Percentiles rank a stretch among this genome's conserved stretches.
These are phyloP conservation scores for Amblyornis subalaris DNA, from an alignment of 2,113 vertebrate species.

Conservation along the genomic window DNA sequence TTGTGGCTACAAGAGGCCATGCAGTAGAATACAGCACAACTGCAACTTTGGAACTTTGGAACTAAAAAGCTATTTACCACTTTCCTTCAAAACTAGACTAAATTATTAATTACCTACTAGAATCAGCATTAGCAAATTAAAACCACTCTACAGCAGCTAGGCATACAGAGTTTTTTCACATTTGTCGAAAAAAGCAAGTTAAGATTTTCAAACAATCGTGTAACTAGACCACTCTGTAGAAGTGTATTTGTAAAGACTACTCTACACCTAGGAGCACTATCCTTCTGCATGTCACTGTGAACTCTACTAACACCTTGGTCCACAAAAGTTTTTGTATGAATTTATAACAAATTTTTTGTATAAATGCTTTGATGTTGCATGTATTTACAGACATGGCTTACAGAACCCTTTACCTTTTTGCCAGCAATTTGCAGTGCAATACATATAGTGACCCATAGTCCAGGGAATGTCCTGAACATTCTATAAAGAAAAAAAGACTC, in stretches of 20 bases:
- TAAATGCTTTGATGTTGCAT: background rate
- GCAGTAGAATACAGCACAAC: background rate
- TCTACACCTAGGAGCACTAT: background rate
- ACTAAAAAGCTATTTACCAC: background rate
- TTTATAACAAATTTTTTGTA: background rate
- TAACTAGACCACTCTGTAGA: background rate
- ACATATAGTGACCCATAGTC: background rate
- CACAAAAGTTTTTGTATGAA: background rate
- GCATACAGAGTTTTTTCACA: background rate
- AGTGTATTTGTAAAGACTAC: background rate
- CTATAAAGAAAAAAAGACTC: background rate
- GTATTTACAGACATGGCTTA: background rate
- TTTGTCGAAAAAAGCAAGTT: background rate
- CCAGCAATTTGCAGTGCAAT: background rate
- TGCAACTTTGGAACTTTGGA: background rate
- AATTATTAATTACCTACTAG: background rate
- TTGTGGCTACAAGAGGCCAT: background rate
- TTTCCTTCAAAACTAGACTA: background rate
- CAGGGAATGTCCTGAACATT: accelerated
- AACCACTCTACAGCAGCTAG: background rate
- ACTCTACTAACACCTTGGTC: background rate
- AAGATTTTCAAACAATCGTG: background rate
- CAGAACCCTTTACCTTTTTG: background rate
- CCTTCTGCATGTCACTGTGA: background rate
- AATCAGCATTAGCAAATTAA: background rate